Base-by-base conservation (phyloP, 2,113 vertebrate genomes). In the Pao palembangensis region DNA sequence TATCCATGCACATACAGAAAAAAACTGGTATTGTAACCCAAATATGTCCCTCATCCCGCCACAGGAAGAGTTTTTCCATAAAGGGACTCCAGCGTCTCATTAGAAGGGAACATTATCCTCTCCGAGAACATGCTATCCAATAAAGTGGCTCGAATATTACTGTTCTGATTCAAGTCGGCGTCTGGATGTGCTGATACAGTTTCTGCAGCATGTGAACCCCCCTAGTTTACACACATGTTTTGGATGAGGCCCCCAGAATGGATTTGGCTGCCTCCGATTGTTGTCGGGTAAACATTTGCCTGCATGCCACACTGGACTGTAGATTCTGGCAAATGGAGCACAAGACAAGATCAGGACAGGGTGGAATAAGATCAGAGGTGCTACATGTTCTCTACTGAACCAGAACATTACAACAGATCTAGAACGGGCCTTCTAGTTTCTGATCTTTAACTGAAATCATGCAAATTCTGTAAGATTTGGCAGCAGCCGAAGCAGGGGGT, bases 281-380 rank as follows among this genome's bases (percentile, higher is more conserved):
- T 64, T 58, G 34, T 78, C 80, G 64, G 70, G 68, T 85, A 87
- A 88, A 88, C 77, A 85, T 85, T 85, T 83, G 72, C 64, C 67
- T 73, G 64, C 57, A n/a, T 79, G 70, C 61, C 16, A 16, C 51
- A 51, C 68, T 62, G 65, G 74, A 71, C 73, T 55, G 71, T 64
- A 55, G 58, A 61, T 15, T 66, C 67, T 69, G 64, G 66, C 59
- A 81, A 46, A 19, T 11, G 52, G 31, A 18, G 38, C 20, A 21
- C 51, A 11, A 47, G 44, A n/a, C 15, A n/a, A 47, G n/a, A 19
- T 3, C 2, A 11, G 11, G 41, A 4, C 31, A 41, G 49, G 18
- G 18, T 31, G 58, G 28, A 2, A 58, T 52, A 58, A 72, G 56
- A 78, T 77, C 55, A 68, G 51, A 59, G 56, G 58, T 28, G 25